These are phyloP conservation scores for Chaenodraco wilsoni DNA, from an alignment of 2,797 vertebrate genomes.

Conservation along the genomic window DNA sequence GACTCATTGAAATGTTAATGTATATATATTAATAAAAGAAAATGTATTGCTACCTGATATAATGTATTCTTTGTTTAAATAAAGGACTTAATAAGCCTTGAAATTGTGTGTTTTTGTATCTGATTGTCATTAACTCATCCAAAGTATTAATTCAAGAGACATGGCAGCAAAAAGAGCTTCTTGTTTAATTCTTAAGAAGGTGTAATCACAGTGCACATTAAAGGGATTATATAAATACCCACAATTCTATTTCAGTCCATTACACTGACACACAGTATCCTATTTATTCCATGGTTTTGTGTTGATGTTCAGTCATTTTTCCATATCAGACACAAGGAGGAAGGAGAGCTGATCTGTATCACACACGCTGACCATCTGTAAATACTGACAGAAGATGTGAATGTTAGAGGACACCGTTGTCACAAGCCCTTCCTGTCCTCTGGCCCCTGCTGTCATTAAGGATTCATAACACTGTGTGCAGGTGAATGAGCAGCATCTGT, in stretches of 20 bases:
- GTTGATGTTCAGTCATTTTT: slow-evolving; percentile 4
- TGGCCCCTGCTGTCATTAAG: slow-evolving; percentile 66
- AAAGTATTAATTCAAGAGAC: slow-evolving; percentile 1
- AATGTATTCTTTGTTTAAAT: slow-evolving; percentile 12
- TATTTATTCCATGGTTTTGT: not conserved
- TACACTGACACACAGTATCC: not conserved
- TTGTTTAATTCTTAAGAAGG: not conserved
- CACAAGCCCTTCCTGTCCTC: slow-evolving; percentile 60
- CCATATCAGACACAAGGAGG: slow-evolving; percentile 15
- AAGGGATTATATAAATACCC: not conserved
- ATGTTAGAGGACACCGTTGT: slow-evolving; percentile 64
- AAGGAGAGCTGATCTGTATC: slow-evolving; percentile 34
- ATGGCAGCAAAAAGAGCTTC: not conserved
- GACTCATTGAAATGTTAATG: not conserved
- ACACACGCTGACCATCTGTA: slow-evolving; percentile 44
- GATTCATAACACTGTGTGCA: slow-evolving; percentile 47
- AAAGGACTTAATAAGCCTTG: slow-evolving; percentile 21
- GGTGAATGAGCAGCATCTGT: slow-evolving; percentile 52
- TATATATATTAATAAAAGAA: slow-evolving; percentile 6
- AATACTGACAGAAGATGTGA: slow-evolving; percentile 57
- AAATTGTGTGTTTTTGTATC: slow-evolving; percentile 6
- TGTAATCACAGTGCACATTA: not conserved
- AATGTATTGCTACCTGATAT: not conserved
- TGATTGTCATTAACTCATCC: not conserved
- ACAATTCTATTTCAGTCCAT: not conserved